A percentile compares a stretch with the other conserved stretches of the same genome.
These are phyloP conservation scores for Zhengitettix transpicula DNA, from an alignment of 2,888 invertebrate genomes.

Conservation along the genomic window DNA sequence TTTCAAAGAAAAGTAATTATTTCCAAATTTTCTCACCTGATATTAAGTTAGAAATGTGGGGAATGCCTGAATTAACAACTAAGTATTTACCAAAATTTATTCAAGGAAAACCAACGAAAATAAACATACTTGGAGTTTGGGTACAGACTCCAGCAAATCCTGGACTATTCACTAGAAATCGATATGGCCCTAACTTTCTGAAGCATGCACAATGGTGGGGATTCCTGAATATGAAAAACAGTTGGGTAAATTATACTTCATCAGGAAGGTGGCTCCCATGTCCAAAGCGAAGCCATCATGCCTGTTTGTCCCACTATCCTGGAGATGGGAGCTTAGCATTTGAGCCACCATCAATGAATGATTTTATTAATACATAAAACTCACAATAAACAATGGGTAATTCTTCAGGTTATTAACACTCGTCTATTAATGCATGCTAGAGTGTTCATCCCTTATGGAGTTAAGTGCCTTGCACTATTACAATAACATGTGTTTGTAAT, in stretches of 20 bases:
- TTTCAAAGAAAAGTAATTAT: slow-evolving; percentile 2
- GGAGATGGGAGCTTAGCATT: slow-evolving; percentile 17
- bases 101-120: slow-evolving; percentile 15
- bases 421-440: no score
- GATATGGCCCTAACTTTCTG: slow-evolving; percentile 20
- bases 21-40: slow-evolving; percentile 12
- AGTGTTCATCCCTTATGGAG: no score
- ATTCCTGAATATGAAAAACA: slow-evolving; percentile 12
- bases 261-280: slow-evolving; percentile 16
- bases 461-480: no score
- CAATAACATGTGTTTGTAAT: no score
- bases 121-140: slow-evolving; percentile 18
- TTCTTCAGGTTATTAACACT: no score
- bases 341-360: not conserved
- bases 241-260: slow-evolving; percentile 17
- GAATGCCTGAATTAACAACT: slow-evolving; percentile 17
- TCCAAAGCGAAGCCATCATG: slow-evolving; percentile 15
- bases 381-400: no score
- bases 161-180: slow-evolving; percentile 19
- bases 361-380: no score
- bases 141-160: slow-evolving; percentile 19
- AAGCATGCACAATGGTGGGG: slow-evolving; percentile 20
- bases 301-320: slow-evolving; percentile 20
- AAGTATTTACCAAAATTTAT: slow-evolving; percentile 11
- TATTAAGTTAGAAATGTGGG: slow-evolving; percentile 19